Percentiles rank a stretch among this genome's conserved stretches.
Evolutionary conservation across 2,113 vertebrate species (phyloP).

Genomic region (Ivindomyrus marchei): DNA sequence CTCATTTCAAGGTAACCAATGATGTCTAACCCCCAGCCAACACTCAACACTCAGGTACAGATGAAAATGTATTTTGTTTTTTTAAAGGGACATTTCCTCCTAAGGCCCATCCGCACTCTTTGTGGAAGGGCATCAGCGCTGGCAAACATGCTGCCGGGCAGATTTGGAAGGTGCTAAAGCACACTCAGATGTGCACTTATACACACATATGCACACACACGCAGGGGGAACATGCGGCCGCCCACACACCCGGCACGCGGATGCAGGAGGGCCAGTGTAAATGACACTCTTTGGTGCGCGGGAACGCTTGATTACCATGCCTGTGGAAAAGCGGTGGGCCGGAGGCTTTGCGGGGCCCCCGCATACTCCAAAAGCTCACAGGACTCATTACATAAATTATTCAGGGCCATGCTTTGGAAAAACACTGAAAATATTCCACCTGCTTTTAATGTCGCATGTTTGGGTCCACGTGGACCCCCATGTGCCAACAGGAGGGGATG

Average conservation of each 20-base stretch:
- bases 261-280: neutral
- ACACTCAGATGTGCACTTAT: neutral
- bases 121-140: neutral
- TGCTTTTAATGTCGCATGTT: neutral
- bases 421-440: neutral
- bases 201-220: neutral
- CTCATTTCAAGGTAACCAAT: neutral
- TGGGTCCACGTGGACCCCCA: neutral
- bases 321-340: neutral
- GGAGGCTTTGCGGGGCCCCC: neutral
- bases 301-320: neutral
- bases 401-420: neutral
- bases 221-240: neutral
- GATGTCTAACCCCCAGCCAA: neutral
- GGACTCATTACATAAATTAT: conserved; percentile 21
- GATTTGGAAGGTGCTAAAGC: neutral
- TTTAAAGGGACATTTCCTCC: neutral
- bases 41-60: neutral
- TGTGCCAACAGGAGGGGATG: neutral
- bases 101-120: neutral
- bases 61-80: neutral
- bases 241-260: neutral
- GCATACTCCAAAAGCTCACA: neutral
- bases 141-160: neutral
- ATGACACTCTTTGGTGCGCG: conserved; percentile 9